Evolutionary conservation across 2,113 vertebrate genomes (phyloP).

Genomic region (Oryzias javanicus): DNA sequence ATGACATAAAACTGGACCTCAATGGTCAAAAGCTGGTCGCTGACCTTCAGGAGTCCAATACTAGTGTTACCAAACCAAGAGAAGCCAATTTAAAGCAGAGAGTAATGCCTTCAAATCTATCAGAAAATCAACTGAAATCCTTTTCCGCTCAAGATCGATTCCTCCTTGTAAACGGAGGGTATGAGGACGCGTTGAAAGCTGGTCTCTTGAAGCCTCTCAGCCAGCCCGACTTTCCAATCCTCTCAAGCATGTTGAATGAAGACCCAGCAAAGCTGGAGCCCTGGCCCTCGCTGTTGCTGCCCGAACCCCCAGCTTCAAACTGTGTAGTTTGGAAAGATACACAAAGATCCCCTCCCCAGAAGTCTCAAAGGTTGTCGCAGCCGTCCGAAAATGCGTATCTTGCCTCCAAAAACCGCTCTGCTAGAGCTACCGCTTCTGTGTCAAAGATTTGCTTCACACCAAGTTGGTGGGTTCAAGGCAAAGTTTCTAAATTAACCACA

Average conservation of each 20-base stretch:
- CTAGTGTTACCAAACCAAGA: not conserved
- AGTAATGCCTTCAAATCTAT: not conserved
- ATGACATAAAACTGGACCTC: not conserved
- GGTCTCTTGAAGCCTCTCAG: not conserved
- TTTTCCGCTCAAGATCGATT: constrained; percentile 13
- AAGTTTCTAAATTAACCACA: not conserved
- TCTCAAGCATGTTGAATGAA: not conserved
- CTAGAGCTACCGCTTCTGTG: not conserved
- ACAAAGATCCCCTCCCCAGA: constrained; percentile 1
- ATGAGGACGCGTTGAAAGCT: not conserved
- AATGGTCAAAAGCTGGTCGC: not conserved
- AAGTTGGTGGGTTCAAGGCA: not conserved
- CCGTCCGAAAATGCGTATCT: not conserved
- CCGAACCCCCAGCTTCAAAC: not conserved
- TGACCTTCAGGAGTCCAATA: constrained; percentile 2
- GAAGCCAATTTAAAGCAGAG: not conserved
- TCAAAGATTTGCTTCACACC: constrained; percentile 24
- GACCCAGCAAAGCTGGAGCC: not conserved
- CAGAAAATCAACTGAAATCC: not conserved
- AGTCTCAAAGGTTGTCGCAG: not conserved
- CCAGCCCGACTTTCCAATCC: not conserved
- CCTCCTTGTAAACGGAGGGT: constrained; percentile 5
- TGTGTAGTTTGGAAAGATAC: constrained; percentile 7
- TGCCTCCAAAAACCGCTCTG: constrained; percentile 28
- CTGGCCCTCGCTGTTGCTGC: not conserved